Evolutionary conservation across 2,113 vertebrate species (phyloP), one percentile per base, ranked within the genome.

Genomic region (Platycercus adscitus): DNA sequence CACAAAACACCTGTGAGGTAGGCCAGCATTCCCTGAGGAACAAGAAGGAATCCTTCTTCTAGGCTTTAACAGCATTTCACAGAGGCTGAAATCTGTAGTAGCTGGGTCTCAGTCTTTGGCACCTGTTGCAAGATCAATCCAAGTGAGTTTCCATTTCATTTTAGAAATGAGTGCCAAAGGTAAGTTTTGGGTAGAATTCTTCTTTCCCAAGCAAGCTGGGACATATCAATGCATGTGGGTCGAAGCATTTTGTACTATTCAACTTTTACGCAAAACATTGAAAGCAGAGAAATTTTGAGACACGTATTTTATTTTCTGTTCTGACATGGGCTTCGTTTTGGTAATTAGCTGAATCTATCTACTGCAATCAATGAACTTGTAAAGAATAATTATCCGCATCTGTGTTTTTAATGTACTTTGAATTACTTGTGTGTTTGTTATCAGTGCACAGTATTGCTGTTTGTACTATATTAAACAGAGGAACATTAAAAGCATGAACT

Each of bases 361-460:
- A 13, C 47, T 84, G 43, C 14, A 71, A 87, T 95, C 91, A 92
- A 50, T 93, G 49, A 81, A 49, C 35, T 66, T 87, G 50, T 78
- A 63, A 86, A 75, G 73, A 91, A 50, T 89, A 92, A 89, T 93
- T 95, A 87, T 87, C 63, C 49, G 86, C 33, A 43, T 78, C 47
- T 43, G 7, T 81, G 50, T 44, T 95, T 70, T 70, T 77, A 91
- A 47, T 72, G 73, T 31, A 60, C 29, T 87, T 78, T n/a, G 39
- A 75, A 69, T 63, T 73, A 44, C 44, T 65, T 69, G 9, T 49
- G 41, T 80, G 25, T 91, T 75, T 81, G 28, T 70, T 90, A 49
- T 46, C 65, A 68, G 35, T 87, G 43, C 20, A 11, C 13, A 35
- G 31, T 55, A 89, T 85, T 76, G 81, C 89, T 75, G 25, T 65